Conservation (phyloP, 2,797 vertebrate genomes). For the Mus spretus region DNA sequence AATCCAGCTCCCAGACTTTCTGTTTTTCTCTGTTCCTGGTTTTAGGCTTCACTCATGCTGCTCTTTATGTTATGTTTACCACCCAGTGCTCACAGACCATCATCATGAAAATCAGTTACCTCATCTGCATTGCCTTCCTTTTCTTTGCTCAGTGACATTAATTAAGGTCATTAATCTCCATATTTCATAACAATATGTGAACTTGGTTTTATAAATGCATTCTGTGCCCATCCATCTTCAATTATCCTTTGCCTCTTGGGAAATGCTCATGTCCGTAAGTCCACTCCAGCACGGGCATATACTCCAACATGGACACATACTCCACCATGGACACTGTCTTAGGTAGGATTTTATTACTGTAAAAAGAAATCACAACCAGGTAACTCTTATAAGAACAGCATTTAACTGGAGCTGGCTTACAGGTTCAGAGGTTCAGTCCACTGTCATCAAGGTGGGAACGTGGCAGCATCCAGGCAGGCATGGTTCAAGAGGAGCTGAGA, state of each 20-base stretch:
- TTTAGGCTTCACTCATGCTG: rapidly evolving
- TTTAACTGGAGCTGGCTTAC: background rate
- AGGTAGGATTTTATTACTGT: background rate
- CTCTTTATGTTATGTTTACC: rapidly evolving
- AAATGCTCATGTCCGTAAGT: rapidly evolving
- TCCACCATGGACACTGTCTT: background rate
- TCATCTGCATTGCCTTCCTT: background rate
- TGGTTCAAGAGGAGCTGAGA: background rate
- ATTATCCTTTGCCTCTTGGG: background rate
- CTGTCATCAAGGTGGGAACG: background rate
- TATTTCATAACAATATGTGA: background rate
- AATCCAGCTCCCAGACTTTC: rapidly evolving
- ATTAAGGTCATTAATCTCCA: background rate
- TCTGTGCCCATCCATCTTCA: background rate
- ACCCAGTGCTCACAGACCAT: rapidly evolving
- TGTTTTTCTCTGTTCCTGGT: background rate
- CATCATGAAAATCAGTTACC: background rate
- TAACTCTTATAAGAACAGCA: background rate
- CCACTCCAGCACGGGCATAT: too few relatives aligned
- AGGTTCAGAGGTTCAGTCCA: background rate
- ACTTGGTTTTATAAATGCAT: background rate
- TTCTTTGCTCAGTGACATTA: background rate
- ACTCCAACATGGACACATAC: too few relatives aligned
- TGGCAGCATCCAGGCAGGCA: background rate
- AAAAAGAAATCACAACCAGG: background rate